A percentile compares a stretch with the other conserved stretches of the same genome.
These are phyloP conservation scores for Heteromurus nitidus DNA, from an alignment of 2,888 invertebrate genomes.

Conservation along the genomic window DNA sequence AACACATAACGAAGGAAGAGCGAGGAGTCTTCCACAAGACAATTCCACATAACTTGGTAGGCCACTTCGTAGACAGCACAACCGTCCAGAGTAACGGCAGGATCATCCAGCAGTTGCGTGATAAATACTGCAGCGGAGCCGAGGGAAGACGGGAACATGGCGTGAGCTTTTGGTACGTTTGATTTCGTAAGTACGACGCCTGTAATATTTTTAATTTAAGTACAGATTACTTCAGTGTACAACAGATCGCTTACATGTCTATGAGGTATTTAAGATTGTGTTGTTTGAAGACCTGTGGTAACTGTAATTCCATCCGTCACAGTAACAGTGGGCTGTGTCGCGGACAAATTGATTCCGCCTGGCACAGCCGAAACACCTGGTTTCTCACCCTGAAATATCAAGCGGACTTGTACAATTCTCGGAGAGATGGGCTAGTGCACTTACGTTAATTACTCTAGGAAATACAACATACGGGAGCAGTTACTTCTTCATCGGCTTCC, in stretches of 20 bases:
- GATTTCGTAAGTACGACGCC: slow-evolving; percentile 70
- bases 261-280: too few relatives aligned
- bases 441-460: background rate
- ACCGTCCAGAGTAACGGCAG: slow-evolving; percentile 94
- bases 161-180: slow-evolving; percentile 75
- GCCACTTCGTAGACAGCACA: slow-evolving; percentile 98
- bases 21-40: slow-evolving; percentile 97
- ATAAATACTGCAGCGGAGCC: slow-evolving; percentile 97
- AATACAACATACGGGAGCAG: slow-evolving; percentile 12
- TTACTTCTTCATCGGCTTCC: slow-evolving; percentile 69
- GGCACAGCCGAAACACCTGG: slow-evolving; percentile 40
- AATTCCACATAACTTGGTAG: slow-evolving; percentile 97
- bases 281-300: slow-evolving; percentile 71
- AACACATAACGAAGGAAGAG: slow-evolving; percentile 96
- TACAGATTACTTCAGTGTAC: background rate
- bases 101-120: slow-evolving; percentile 94
- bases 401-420: background rate
- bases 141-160: slow-evolving; percentile 96
- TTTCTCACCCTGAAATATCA: slow-evolving; percentile 59
- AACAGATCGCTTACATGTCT: too few relatives aligned
- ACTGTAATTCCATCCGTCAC: slow-evolving; percentile 71
- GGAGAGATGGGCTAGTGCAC: too few relatives aligned
- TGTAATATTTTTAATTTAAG: background rate
- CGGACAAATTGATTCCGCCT: slow-evolving; percentile 54
- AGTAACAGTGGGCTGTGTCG: slow-evolving; percentile 46